Conservation (phyloP, 2,888 invertebrate genomes). For the Mimachlamys varia region DNA sequence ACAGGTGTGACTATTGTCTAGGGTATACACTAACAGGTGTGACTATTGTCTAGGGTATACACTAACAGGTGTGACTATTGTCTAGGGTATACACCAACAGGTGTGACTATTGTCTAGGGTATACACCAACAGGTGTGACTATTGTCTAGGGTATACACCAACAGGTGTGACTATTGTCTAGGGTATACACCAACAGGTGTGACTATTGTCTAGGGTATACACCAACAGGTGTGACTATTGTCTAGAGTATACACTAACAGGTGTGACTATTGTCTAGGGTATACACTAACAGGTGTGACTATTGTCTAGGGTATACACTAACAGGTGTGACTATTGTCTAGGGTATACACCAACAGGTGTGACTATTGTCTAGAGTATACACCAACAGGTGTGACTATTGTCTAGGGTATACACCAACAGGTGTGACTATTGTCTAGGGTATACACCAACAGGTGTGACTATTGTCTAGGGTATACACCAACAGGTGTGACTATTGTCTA, state of each 20-base stretch:
- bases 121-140: not conserved
- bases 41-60: constrained; percentile 58
- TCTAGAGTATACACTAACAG: too few species aligned
- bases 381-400: too few species aligned
- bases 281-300: not conserved
- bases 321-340: constrained; percentile 92
- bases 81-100: constrained; percentile 53
- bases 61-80: too few species aligned
- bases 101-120: constrained; percentile 48
- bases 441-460: not conserved
- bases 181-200: constrained; percentile 85
- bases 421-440: constrained; percentile 48
- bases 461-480: constrained; percentile 50
- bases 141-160: constrained; percentile 50
- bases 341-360: constrained; percentile 76
- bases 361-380: too few species aligned
- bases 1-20: too few species aligned
- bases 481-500: constrained; percentile 48
- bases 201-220: constrained; percentile 89
- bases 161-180: too few species aligned
- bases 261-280: too few species aligned
- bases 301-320: constrained; percentile 70
- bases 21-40: too few species aligned
- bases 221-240: too few species aligned
- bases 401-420: constrained; percentile 55